Conservation (phyloP, 1,140 invertebrate species). For the Leptonema lineaticorne region DNA sequence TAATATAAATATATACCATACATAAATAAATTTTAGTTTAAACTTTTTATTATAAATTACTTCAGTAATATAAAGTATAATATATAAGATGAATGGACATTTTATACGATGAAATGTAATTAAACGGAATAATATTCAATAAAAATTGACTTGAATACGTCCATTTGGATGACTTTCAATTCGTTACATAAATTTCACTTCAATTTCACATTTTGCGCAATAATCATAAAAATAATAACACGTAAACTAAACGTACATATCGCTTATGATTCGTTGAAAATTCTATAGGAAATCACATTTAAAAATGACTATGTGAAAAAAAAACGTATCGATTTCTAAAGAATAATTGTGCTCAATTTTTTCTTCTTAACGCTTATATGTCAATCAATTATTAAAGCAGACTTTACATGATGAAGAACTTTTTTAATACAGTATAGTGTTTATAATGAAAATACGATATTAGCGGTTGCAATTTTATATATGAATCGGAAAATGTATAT, state of each 20-base stretch:
- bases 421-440: no score
- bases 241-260: background rate
- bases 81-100: no score
- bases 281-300: background rate
- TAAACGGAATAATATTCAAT: background rate
- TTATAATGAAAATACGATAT: background rate
- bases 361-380: background rate
- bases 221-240: background rate
- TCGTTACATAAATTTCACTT: background rate
- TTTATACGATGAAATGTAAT: background rate
- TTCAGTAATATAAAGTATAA: no score
- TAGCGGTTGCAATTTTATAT: background rate
- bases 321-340: conserved; percentile 2
- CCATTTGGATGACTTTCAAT: background rate
- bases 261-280: no score
- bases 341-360: background rate
- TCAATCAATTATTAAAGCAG: background rate
- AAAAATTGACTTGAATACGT: conserved; percentile 2
- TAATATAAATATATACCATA: no score
- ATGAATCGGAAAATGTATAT: background rate
- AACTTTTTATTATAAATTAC: no score
- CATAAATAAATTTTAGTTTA: no score
- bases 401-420: background rate
- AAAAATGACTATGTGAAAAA: no score
- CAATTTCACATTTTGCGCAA: conserved; percentile 13